A percentile compares a stretch with the other conserved stretches of the same genome.
These are phyloP conservation scores for Ciconia maguari DNA, from an alignment of 2,113 vertebrate species.

Conservation along the genomic window DNA sequence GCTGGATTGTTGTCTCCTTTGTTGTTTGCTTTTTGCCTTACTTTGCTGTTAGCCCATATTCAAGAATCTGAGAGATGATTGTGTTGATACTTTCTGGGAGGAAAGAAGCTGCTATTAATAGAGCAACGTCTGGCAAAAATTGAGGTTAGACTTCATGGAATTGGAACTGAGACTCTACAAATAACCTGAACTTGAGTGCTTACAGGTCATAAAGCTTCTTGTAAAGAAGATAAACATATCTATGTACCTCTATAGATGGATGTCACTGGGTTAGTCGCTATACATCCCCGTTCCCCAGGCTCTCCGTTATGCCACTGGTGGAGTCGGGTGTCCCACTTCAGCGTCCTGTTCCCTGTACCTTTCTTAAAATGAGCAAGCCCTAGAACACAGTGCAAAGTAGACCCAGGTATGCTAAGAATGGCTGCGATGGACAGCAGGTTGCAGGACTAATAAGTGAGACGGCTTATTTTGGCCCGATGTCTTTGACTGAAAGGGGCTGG, in stretches of 20 bases:
- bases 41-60: neutral
- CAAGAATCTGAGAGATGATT: neutral
- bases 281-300: neutral
- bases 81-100: conserved; percentile 7
- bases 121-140: neutral
- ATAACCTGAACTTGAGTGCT: neutral
- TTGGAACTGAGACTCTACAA: neutral
- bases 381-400: too few relatives aligned
- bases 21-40: neutral
- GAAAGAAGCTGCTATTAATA: neutral
- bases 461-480: neutral
- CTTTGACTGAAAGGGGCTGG: neutral
- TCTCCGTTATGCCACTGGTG: neutral
- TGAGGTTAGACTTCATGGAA: neutral
- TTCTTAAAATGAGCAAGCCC: neutral
- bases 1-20: neutral
- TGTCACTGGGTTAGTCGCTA: neutral
- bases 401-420: neutral
- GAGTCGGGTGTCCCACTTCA: neutral
- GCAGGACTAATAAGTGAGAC: neutral
- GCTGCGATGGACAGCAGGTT: neutral
- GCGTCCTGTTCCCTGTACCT: rapidly evolving
- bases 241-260: neutral
- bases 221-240: neutral
- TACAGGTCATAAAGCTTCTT: neutral